Conservation (phyloP, 2,797 vertebrate genomes). For the Pantherophis vulpinus region DNA sequence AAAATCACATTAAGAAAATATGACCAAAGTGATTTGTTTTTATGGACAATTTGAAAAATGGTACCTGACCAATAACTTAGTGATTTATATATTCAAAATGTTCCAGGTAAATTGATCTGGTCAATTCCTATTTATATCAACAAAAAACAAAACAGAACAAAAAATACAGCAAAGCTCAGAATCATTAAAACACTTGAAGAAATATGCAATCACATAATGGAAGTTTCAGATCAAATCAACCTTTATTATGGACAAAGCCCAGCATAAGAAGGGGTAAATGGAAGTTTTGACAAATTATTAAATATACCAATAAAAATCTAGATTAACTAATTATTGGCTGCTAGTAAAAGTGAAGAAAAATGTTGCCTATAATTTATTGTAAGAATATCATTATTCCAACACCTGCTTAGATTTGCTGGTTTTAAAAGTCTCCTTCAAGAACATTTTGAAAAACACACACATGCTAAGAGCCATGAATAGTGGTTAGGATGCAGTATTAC, state of each 20-base stretch:
- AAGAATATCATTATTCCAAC: slow-evolving; percentile 58
- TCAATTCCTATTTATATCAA: slow-evolving; percentile 30
- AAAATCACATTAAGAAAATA: too few species aligned
- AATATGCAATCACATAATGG: not conserved
- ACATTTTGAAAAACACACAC: slow-evolving; percentile 40
- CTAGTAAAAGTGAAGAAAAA: slow-evolving; percentile 41
- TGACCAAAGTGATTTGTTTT: slow-evolving; percentile 1
- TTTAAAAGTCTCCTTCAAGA: slow-evolving; percentile 62
- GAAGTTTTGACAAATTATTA: slow-evolving; percentile 36
- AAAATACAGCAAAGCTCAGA: slow-evolving; percentile 25
- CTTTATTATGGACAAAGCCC: too few species aligned
- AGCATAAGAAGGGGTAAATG: slow-evolving; percentile 1
- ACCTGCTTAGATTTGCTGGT: slow-evolving; percentile 52
- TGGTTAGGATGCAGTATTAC: too few species aligned
- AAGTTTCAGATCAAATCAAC: too few species aligned
- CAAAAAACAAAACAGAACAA: not conserved
- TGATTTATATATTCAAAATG: slow-evolving; percentile 35
- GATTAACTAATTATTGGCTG: slow-evolving; percentile 44
- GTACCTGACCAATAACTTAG: slow-evolving; percentile 18
- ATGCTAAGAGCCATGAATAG: not conserved
- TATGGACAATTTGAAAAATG: not conserved
- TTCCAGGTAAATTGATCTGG: slow-evolving; percentile 36
- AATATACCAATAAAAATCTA: slow-evolving; percentile 24
- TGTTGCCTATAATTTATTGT: slow-evolving; percentile 41
- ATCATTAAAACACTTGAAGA: slow-evolving; percentile 17